phyloP scores from a whole-genome alignment of 2,797 vertebrate species.

The Gymnodraco acuticeps region DNA sequence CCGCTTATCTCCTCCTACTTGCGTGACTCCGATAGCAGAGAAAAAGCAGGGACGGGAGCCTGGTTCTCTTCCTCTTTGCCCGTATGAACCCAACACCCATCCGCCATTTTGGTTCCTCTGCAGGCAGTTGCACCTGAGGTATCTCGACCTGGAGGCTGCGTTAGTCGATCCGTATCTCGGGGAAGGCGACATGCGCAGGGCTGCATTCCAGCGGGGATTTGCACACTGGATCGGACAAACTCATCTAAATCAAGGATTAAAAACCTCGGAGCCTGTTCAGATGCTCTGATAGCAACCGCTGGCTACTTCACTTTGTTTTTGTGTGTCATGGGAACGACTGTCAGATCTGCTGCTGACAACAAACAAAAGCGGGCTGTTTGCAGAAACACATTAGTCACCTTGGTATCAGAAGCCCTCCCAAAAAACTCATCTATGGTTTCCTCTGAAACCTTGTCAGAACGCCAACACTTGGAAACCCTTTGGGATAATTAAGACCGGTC shows the following conservation, averaged over 20 bases:
- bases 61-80: slow-evolving; percentile 14
- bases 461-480: slow-evolving; percentile 71
- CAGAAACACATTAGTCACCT: slow-evolving; percentile 24
- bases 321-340: slow-evolving; percentile 34
- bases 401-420: background rate
- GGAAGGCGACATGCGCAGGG: slow-evolving; percentile 22
- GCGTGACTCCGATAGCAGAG: slow-evolving; percentile 8
- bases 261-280: slow-evolving; percentile 51
- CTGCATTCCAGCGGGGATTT: slow-evolving; percentile 74
- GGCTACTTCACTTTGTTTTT: slow-evolving; percentile 2
- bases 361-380: slow-evolving; percentile 6
- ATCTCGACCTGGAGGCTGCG: slow-evolving; percentile 20
- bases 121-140: slow-evolving; percentile 30
- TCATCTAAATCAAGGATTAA: slow-evolving; percentile 72
- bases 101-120: slow-evolving; percentile 54
- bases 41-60: background rate
- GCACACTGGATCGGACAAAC: slow-evolving; percentile 52
- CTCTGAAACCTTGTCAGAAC: slow-evolving; percentile 36
- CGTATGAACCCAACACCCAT: slow-evolving; percentile 47
- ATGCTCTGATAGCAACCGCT: slow-evolving; percentile 54
- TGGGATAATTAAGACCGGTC: slow-evolving; percentile 73
- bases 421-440: background rate
- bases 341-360: slow-evolving; percentile 4
- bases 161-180: slow-evolving; percentile 48
- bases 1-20: slow-evolving; percentile 41